These are phyloP conservation scores for Luffia ferchaultella DNA, from an alignment of 2,888 invertebrate species.

Conservation along the genomic window DNA sequence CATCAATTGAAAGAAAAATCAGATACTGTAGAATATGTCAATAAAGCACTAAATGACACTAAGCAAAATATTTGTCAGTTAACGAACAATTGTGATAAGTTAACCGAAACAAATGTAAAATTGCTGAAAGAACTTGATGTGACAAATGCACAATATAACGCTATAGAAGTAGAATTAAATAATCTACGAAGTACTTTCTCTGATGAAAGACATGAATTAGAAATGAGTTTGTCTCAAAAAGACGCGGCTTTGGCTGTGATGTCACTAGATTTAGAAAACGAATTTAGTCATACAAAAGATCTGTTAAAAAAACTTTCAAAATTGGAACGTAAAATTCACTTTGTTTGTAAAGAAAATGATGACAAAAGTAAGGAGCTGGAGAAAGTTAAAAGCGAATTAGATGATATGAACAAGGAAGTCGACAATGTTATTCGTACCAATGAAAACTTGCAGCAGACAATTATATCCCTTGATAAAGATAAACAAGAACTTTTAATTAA, in stretches of 20 bases:
- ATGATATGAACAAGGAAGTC: neutral
- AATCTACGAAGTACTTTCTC: constrained; percentile 17
- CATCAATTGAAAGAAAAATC: neutral
- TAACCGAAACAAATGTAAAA: constrained; percentile 14
- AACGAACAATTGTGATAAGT: constrained; percentile 14
- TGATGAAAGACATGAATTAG: constrained; percentile 23
- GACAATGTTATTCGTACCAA: neutral
- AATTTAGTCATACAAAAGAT: neutral
- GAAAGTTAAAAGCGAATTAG: neutral
- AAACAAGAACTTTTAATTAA: constrained; percentile 27
- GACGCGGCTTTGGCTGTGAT: neutral
- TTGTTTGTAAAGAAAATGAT: neutral
- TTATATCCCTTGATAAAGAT: constrained; percentile 23
- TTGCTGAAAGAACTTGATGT: constrained; percentile 12
- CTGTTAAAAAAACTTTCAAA: neutral
- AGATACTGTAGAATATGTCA: neutral
- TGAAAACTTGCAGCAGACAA: neutral
- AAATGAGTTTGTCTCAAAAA: constrained; percentile 5
- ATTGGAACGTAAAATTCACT: neutral
- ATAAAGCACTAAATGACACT: constrained; percentile 1
- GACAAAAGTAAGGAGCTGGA: neutral
- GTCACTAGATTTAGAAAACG: neutral
- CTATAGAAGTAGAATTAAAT: constrained; percentile 9
- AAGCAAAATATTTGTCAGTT: constrained; percentile 1
- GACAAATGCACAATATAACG: constrained; percentile 9